Evolutionary conservation across 2,797 vertebrate species (phyloP), one percentile per base, ranked within the genome.

Genomic region (Geotrypetes seraphini): DNA sequence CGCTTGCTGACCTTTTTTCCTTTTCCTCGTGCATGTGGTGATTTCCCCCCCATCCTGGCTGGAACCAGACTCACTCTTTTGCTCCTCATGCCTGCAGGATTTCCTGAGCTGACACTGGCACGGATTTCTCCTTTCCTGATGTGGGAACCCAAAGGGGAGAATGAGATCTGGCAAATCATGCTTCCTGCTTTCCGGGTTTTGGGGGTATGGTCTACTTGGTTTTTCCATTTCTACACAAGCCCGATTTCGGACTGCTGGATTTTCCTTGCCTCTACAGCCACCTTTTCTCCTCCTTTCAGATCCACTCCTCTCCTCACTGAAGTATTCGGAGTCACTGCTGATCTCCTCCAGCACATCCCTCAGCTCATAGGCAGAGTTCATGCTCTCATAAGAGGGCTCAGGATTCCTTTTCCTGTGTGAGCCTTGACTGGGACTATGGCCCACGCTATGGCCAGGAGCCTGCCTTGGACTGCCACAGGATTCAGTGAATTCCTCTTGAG

Each of bases 281-380:
- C 7, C 16, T 24, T 39, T 33, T 31, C 36, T 55, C 32, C 38
- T 64, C 36, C 57, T 69, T 39, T 41, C 25, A 36, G 49, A 16
- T 16, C 38, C 1, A 0, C 36, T 65, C 27, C 13, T 5, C 5
- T 25, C 36, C 47, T 79, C 71, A 37, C 50, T 71, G 11, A 76
- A 66, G 35, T 53, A 69, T 39, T 75, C 63, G 0, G 73, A 81
- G 54, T 71, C 73, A 39, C 65, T 77, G 43, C 67, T 72, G 25
- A 76, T 69, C 35, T 79, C 74, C 46, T 81, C 73, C 41, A 83
- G 47, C 10, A 67, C 57, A 49, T 79, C 57, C 41, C 60, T 67
- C 41, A 77, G 45, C 40, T 63, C 57, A 38, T 39, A 40, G 28
- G 51, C 25, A 20, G 50, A 37, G 10, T 30, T 42, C 24, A 12